These are phyloP conservation scores for Pheosia gnoma DNA, from an alignment of 2,888 invertebrate species.

Conservation along the genomic window DNA sequence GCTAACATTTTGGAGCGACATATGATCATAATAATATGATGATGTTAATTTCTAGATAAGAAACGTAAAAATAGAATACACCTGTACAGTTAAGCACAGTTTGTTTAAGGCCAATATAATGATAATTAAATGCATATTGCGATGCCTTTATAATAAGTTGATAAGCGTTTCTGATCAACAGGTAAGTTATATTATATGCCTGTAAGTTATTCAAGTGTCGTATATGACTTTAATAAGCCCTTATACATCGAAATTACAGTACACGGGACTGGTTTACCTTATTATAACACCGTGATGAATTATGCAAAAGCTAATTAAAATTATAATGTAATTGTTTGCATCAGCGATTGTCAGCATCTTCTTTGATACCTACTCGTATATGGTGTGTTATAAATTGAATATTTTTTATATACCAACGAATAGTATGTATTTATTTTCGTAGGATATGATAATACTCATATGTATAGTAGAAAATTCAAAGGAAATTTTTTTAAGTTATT, in stretches of 20 bases:
- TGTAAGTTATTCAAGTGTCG: background rate
- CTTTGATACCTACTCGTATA: background rate
- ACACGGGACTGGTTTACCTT: constrained; percentile 6
- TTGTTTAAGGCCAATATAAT: no score
- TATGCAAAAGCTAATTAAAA: constrained; percentile 28
- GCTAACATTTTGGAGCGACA: no score
- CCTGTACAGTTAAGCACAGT: no score
- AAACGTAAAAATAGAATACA: no score
- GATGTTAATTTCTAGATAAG: no score
- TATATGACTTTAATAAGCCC: background rate
- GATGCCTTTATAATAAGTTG: background rate
- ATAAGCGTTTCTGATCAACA: background rate
- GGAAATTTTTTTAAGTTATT: no score
- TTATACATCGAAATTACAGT: constrained; percentile 9
- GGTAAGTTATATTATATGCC: background rate
- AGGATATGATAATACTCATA: no score
- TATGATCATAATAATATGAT: no score
- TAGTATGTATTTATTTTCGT: no score
- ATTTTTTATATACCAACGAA: background rate
- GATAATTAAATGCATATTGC: no score
- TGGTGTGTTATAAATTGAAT: background rate
- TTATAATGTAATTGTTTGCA: constrained; percentile 32
- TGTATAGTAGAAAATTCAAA: no score
- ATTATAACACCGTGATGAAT: constrained; percentile 20
- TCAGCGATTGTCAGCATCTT: constrained; percentile 24